A percentile compares a stretch with the other conserved stretches of the same genome.
Evolutionary conservation across 2,797 vertebrate species (phyloP).

Genomic region (Pantherophis vulpinus): DNA sequence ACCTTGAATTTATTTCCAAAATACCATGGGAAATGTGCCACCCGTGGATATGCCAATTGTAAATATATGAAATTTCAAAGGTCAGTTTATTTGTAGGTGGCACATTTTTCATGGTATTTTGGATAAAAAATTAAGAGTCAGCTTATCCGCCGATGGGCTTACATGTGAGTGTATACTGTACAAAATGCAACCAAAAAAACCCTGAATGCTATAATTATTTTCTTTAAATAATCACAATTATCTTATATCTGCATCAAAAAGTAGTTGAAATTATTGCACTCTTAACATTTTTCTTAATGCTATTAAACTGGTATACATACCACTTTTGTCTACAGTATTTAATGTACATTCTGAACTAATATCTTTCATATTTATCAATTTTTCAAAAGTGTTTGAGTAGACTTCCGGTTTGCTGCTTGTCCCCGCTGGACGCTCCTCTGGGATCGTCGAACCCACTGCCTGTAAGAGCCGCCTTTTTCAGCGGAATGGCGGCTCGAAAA

Average conservation of each 20-base stretch:
- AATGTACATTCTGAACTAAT: not conserved
- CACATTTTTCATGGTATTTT: not conserved
- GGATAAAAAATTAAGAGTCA: not conserved
- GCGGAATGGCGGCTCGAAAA: too few species aligned
- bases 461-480: too few species aligned
- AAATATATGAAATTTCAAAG: not conserved
- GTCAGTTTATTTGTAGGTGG: not conserved
- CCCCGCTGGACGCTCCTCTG: too few species aligned
- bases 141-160: not conserved
- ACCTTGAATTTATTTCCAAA: not conserved
- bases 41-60: not conserved
- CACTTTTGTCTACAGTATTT: not conserved
- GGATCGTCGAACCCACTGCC: too few species aligned
- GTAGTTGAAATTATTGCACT: not conserved
- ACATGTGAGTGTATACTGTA: not conserved
- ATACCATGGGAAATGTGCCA: not conserved
- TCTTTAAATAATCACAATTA: not conserved
- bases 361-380: not conserved
- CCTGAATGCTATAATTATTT: not conserved
- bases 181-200: not conserved
- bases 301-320: not conserved
- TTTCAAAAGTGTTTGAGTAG: not conserved
- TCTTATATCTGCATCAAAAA: not conserved
- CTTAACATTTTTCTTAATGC: not conserved
- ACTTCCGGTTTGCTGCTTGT: too few species aligned